Evolutionary conservation across 2,888 invertebrate genomes (phyloP), one percentile per base, ranked within the genome.

Genomic region (Malthinus flaveolus): DNA sequence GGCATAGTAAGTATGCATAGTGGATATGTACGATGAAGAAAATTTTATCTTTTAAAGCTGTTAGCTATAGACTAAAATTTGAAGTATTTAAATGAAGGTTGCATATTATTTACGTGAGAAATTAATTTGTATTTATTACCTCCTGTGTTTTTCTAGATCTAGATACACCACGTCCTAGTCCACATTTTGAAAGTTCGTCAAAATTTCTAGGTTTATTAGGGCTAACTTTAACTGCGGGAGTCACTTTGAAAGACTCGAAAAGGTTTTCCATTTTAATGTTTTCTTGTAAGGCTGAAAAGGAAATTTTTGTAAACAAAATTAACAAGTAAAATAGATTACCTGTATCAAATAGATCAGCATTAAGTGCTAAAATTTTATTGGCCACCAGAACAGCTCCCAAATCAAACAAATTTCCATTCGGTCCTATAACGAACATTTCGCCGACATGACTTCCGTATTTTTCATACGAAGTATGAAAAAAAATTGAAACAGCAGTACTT

Each of bases 401-500:
- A 44, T 66, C 64, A 35, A 57, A 59, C 32, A 56, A 15, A 23
- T 10, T 6, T 5, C 45, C 32, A 12, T 45, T 32, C 1, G 5
- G 10, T 3, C n/a, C 23, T 8, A 34, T 9, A 6, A 56, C 6
- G 9, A 23, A 10, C 0, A 56, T 1, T 4, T 69, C 68, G 6
- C 72, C 72, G 15, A 68, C 62, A n/a, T 66, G 34, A 54, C 70
- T 62, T 10, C 65, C 66, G 47, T 66, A 59, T 7, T 55, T 46
- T 50, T 60, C 61, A 15, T 61, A 59, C 36, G 59, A 49, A 44
- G 59, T 35, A 15, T 55, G 34, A 49, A 72, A 58, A 6, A 44
- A 58, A 12, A 49, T 35, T 12, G 9, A n/a, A 0, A 10, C 7
- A 7, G 58, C 54, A n/a, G 32, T 23, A 8, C 15, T 9, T 35